Base-by-base conservation (phyloP, 2,888 invertebrate species). In the Seira sanloemensis region DNA sequence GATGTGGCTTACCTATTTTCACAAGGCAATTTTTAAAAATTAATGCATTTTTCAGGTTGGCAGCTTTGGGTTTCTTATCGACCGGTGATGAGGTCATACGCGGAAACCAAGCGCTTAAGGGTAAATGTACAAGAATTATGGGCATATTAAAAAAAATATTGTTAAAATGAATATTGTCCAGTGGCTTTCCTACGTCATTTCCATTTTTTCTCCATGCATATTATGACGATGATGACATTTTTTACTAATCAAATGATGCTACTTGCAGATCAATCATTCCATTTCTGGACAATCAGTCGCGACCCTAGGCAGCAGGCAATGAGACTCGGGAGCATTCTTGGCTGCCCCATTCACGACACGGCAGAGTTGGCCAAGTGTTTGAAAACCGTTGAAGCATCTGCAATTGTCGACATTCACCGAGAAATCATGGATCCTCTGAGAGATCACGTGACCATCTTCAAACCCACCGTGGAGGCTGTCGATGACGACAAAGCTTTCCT, bases 381-480 rank as follows among this genome's bases (percentile, higher is more conserved):
- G 1, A 86, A 86, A 37, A 71, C 69, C 9, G 58, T 79, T n/a
- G 83, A 76, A 66, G 81, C 85, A 7, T 46, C 80, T 50, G 73
- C 67, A 37, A 75, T 88, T 25, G 78, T 86, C 5, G 74, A 84
- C 26, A 82, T 83, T 19, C 86, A 86, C n/a, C n/a, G 74, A 65
- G 86, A 88, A 71, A 78, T 76, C 54, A 75, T 80, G 50, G 83
- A 37, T 37, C 37, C 37, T 12, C 12, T 84, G 72, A 23, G 12
- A 74, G 12, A 65, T 16, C 1, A 23, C 26, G 18, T 75, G 5
- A n/a, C 86, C 21, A 86, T 88, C 24, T 88, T 84, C 54, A 87
- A 82, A 7, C 87, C 88, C 2, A 84, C 87, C 19, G 74, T 87
- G 23, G 88, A 88, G 76, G 71, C 58, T 9, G 77, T 76, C 0